These are phyloP conservation scores for Campoplex nolae DNA, from an alignment of 2,888 invertebrate species.

Conservation along the genomic window DNA sequence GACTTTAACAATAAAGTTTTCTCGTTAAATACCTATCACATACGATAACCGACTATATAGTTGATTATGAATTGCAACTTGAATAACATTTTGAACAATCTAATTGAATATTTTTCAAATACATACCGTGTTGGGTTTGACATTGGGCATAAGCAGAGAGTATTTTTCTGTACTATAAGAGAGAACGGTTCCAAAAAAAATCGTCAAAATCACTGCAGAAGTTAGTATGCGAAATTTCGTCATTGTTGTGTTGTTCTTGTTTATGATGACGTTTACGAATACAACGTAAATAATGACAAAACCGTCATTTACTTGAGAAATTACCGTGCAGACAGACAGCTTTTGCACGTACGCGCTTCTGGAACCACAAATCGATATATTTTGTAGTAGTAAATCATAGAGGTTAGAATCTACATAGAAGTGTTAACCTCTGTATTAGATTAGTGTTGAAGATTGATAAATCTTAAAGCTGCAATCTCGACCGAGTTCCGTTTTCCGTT, in stretches of 20 bases:
- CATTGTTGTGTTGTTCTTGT: slow-evolving; percentile 39
- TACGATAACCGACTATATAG: background rate
- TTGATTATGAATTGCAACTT: too few relatives aligned
- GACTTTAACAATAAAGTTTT: too few relatives aligned
- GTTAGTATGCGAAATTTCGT: background rate
- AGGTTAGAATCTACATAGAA: too few relatives aligned
- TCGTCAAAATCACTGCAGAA: slow-evolving; percentile 42
- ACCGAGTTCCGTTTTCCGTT: too few relatives aligned
- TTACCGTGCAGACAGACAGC: background rate
- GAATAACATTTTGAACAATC: too few relatives aligned
- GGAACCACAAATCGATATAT: background rate
- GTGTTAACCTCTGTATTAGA: too few relatives aligned
- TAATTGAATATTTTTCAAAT: slow-evolving; percentile 26
- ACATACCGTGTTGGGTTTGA: slow-evolving; percentile 91
- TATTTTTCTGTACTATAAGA: slow-evolving; percentile 86
- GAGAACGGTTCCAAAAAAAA: slow-evolving; percentile 65
- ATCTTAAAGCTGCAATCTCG: too few relatives aligned
- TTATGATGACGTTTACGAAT: background rate
- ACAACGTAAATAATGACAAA: background rate
- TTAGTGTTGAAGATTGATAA: too few relatives aligned
- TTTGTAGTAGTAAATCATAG: background rate
- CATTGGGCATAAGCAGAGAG: slow-evolving; percentile 93
- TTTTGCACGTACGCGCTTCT: background rate
- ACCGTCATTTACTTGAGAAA: background rate
- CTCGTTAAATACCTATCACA: too few relatives aligned